phyloP scores from a whole-genome alignment of 1,140 invertebrate genomes.

The Ips nitidus region DNA sequence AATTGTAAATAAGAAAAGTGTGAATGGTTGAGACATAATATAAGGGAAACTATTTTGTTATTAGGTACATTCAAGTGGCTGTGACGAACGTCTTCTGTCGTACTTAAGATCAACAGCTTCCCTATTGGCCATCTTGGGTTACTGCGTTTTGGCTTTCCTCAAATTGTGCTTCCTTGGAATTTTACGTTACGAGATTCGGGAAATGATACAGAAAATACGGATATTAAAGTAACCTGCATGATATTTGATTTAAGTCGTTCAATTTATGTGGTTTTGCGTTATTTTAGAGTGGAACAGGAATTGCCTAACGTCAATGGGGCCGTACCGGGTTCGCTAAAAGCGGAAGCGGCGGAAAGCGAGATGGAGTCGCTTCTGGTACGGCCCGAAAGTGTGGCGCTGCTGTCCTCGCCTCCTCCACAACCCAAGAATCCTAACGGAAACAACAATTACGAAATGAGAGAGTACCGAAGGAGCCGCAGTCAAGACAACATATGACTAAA shows the following conservation, averaged over 20 bases:
- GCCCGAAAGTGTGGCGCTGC: conserved; percentile 49
- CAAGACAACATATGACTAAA: conserved; percentile 62
- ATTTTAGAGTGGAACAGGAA: conserved; percentile 56
- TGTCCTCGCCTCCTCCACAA: conserved; percentile 52
- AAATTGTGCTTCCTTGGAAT: conserved; percentile 89
- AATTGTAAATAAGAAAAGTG: too few species aligned
- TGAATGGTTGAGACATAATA: background rate
- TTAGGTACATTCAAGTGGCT: conserved; percentile 57
- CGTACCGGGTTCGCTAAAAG: conserved; percentile 53
- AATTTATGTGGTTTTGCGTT: background rate
- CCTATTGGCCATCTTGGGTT: conserved; percentile 80
- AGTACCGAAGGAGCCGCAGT: conserved; percentile 53
- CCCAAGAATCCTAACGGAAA: conserved; percentile 69
- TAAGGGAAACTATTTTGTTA: too few species aligned
- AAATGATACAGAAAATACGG: conserved; percentile 89
- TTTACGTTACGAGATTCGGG: conserved; percentile 79
- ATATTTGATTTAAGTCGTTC: background rate
- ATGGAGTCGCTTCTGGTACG: conserved; percentile 59
- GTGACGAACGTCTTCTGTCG: conserved; percentile 66
- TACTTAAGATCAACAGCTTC: conserved; percentile 80
- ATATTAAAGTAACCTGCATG: conserved; percentile 50
- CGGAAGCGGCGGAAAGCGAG: conserved; percentile 57
- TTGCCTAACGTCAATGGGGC: conserved; percentile 48
- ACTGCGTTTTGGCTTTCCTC: conserved; percentile 87
- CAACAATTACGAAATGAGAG: conserved; percentile 76